Percentiles rank a stretch among this genome's conserved stretches.
phyloP scores from a whole-genome alignment of 2,797 vertebrate genomes.

The Manis pentadactyla region DNA sequence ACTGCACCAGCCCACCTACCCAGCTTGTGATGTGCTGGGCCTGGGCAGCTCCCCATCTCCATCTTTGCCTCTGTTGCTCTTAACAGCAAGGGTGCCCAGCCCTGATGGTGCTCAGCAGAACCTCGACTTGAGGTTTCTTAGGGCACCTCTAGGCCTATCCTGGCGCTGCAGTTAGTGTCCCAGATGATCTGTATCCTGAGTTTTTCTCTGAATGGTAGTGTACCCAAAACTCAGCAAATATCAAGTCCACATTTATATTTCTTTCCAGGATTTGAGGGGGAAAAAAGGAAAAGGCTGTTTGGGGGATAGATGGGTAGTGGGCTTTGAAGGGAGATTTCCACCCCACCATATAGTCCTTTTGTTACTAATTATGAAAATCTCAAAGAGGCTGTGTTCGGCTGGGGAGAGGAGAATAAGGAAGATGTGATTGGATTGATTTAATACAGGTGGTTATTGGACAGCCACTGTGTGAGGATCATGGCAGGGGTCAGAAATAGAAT shows the following conservation, averaged over 20 bases:
- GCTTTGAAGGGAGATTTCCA: not conserved
- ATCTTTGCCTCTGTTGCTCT: not conserved
- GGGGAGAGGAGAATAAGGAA: not conserved
- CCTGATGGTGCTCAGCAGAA: not conserved
- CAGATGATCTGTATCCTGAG: not conserved
- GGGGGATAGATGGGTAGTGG: not conserved
- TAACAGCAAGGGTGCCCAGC: not conserved
- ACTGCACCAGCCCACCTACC: rapidly evolving
- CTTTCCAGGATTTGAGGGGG: not conserved
- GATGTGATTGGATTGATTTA: not conserved
- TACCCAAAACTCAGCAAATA: not conserved
- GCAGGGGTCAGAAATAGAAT: not conserved
- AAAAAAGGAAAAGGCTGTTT: not conserved
- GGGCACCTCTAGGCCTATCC: not conserved
- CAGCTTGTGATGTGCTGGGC: no score
- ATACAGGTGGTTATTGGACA: not conserved
- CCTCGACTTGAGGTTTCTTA: not conserved
- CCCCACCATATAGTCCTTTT: not conserved
- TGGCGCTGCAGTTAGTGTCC: not conserved
- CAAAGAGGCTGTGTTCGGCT: not conserved
- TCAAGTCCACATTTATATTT: not conserved
- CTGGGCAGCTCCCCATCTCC: not conserved
- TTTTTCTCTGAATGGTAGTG: not conserved
- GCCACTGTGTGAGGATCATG: not conserved
- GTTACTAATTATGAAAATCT: not conserved